Evolutionary conservation across 2,888 invertebrate species (phyloP).

Genomic region (Clusia tigrina): DNA sequence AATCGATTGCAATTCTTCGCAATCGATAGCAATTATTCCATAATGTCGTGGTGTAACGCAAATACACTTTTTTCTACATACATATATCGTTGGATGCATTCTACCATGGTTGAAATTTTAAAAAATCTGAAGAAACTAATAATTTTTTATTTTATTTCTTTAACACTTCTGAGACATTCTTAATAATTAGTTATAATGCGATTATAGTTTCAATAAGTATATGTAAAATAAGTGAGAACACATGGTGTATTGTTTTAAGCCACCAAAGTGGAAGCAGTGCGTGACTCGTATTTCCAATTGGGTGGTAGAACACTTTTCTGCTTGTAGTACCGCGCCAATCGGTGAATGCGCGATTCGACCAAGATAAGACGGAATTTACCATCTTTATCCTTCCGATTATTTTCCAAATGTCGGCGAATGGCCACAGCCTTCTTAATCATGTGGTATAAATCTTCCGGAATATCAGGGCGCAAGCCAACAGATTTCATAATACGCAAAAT

Average conservation of each 20-base stretch:
- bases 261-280: constrained; percentile 98
- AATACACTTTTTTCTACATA: too few species aligned
- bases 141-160: too few species aligned
- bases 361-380: constrained; percentile 99
- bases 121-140: too few species aligned
- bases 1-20: too few species aligned
- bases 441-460: constrained; percentile 98
- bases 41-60: too few species aligned
- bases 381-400: constrained; percentile 97
- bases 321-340: constrained; percentile 98
- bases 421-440: constrained; percentile 99
- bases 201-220: too few species aligned
- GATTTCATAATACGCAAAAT: constrained; percentile 98
- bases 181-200: too few species aligned
- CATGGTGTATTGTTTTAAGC: constrained; percentile 76
- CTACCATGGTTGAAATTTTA: too few species aligned
- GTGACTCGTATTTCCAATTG: constrained; percentile 99
- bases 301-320: constrained; percentile 93
- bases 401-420: constrained; percentile 98
- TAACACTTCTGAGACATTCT: too few species aligned
- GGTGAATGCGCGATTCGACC: constrained; percentile 98
- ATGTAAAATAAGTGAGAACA: too few species aligned
- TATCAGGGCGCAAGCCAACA: constrained; percentile 94
- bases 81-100: too few species aligned
- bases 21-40: too few species aligned